Base-by-base conservation (phyloP, 2,797 vertebrate species). In the Kryptopterus vitreolus region DNA sequence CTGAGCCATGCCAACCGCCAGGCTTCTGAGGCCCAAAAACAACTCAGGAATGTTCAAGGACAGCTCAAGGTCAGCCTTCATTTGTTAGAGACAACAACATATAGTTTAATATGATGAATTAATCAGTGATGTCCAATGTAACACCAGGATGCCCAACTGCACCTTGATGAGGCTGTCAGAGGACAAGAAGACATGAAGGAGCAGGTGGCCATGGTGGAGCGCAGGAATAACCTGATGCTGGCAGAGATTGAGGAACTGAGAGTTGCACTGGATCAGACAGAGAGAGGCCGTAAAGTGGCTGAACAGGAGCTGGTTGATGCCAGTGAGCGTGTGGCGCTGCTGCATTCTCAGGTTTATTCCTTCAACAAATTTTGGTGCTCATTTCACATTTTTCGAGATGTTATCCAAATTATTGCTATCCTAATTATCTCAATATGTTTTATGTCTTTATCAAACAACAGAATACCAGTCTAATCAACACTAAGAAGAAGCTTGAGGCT, bases 291-390 rank as follows among this genome's bases (percentile, higher is more conserved):
- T n/a, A n/a, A n/a, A n/a, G n/a, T n/a, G 66, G 96, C 95, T 0
- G 96, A 98, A 86, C 95, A 96, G 89, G 96, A 97, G 89, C 90
- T 98, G 75, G 80, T 91, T 0, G 95, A 96, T 0, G 93, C 93
- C 85, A 96, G 93, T 0, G 94, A 97, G 83, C 90, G 94, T 0
- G 95, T 94, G 59, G 93, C 94, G 68, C 93, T 97, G 24, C 92
- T 97, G 22, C 93, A 94, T 85, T 92, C 92, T 38, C 93, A 93
- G 89, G 93, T 93, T n/a, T n/a, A n/a, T n/a, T n/a, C n/a, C n/a
- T n/a, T n/a, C n/a, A n/a, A 12, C 16, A 15, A 1, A 13, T 15
- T 4, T n/a, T 10, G 26, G 4, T 31, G 31, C 18, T 16, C 5
- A 11, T 65, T 12, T 43, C 0, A 38, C 0, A n/a, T 65, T 63